Evolutionary conservation across 2,888 invertebrate genomes (phyloP), one percentile per base, ranked within the genome.

Genomic region (Lithosia quadra): DNA sequence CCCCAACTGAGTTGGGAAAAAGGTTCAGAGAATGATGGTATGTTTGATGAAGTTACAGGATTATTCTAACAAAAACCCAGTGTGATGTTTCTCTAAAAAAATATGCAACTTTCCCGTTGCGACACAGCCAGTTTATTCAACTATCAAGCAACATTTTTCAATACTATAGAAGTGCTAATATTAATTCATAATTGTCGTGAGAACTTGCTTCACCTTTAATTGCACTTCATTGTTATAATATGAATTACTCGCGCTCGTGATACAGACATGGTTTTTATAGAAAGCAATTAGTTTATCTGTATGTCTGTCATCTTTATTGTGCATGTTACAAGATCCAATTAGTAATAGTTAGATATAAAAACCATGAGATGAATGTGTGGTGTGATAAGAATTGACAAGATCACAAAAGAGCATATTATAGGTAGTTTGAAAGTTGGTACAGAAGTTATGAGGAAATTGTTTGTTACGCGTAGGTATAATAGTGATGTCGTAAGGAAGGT

Each of bases 111-210:
- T 59, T 24, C 60, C 39, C 24, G 11, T 34, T n/a, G 36, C 7
- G 18, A 61, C 22, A 18, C n/a, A n/a, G 13, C 15, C 36, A 39
- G 21, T 24, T 60, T 43, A 8, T 13, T 39, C 15, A 43, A 24
- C 24, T 43, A 28, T 2, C 28, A 11, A 49, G 28, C 3, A 24
- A 28, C n/a, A 60, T 60, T 66, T 60, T n/a, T 57, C 21, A 10
- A 18, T 21, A 8, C 10, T 18, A 34, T 0, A 60, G 65, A 65
- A 59, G 65, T 53, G 3, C 1, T 59, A 36, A 59, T 43, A 49
- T 34, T 58, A 34, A 24, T 36, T 21, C 28, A 15, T 61, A 39
- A 66, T 66, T 55, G 60, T 61, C 28, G 60, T 66, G 66, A 24
- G 60, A 66, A 66, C 22, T 60, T 2, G 11, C 21, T 33, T 21